phyloP scores from a whole-genome alignment of 1,140 invertebrate genomes.

The Penaeus indicus region DNA sequence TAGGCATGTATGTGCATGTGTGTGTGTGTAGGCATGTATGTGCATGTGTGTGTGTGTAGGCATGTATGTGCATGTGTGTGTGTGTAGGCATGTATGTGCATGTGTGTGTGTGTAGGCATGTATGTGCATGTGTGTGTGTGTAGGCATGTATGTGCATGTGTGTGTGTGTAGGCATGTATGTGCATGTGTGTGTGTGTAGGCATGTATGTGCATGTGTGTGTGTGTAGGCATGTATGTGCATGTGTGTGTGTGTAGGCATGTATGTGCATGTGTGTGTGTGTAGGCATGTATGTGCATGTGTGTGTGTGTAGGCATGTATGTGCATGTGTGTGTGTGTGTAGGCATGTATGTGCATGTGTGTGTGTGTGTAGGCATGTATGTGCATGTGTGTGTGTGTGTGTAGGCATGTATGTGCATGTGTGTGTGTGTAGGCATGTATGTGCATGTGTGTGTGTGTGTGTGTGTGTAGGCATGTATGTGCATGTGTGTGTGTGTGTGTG shows the following conservation, averaged over 20 bases:
- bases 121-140: too few species aligned
- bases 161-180: constrained; percentile 44
- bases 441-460: neutral
- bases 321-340: too few species aligned
- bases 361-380: constrained; percentile 44
- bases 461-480: too few species aligned
- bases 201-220: constrained; percentile 36
- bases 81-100: constrained; percentile 42
- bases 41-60: too few species aligned
- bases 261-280: too few species aligned
- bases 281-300: constrained; percentile 42
- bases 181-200: too few species aligned
- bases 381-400: too few species aligned
- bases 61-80: constrained; percentile 36
- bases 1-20: constrained; percentile 42
- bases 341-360: constrained; percentile 42
- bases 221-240: constrained; percentile 42
- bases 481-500: too few species aligned
- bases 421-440: constrained; percentile 44
- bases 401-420: constrained; percentile 42
- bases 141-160: constrained; percentile 42
- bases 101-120: too few species aligned
- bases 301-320: constrained; percentile 44
- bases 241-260: too few species aligned
- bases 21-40: constrained; percentile 44